Base-by-base conservation (phyloP, 2,797 vertebrate species). In the Ataeniobius toweri region DNA sequence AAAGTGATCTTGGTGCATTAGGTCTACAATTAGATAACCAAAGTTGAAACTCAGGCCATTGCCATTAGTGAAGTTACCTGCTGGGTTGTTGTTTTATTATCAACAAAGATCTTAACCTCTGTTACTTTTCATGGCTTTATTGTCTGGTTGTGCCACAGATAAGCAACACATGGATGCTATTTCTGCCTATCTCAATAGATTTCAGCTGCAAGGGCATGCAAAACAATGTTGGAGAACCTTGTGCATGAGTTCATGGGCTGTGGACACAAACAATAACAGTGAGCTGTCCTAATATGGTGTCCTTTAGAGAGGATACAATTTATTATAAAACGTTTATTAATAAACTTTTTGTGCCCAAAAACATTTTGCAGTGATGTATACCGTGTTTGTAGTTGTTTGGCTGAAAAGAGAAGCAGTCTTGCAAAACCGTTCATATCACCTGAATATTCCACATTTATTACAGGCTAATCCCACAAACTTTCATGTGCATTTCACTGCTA, bases 91-190 rank as follows among this genome's bases (percentile, higher is more conserved):
- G 78, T 74, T 84, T 67, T 67, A 58, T 85, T 88, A 73, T 83
- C 77, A 83, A 67, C 80, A 80, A 68, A 83, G 83, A 92, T 85
- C 56, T 69, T 14, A 72, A 85, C 89, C 86, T 74, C 0, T 3
- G 26, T 50, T 26, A 28, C 53, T 74, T 86, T 79, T 80, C 68
- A 63, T 53, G 77, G 73, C 83, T 86, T 77, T 59, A 16, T 84
- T 89, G 84, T 89, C 81, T 78, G 55, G 55, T 69, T 73, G 58
- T 36, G 14, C 51, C 0, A 8, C 80, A 80, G 90, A 93, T 88
- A 91, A 90, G 82, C 53, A 73, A 80, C 89, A 93, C 75, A 81
- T 90, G 89, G 90, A 90, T 84, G 77, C 76, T 10, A 80, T 91
- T 90, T 78, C 51, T 80, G 73, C 72, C 31, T 80, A 79, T 87